Percentiles rank a stretch among this genome's conserved stretches.
Evolutionary conservation across 1,140 invertebrate species (phyloP).

Genomic region (Coelopa frigida): DNA sequence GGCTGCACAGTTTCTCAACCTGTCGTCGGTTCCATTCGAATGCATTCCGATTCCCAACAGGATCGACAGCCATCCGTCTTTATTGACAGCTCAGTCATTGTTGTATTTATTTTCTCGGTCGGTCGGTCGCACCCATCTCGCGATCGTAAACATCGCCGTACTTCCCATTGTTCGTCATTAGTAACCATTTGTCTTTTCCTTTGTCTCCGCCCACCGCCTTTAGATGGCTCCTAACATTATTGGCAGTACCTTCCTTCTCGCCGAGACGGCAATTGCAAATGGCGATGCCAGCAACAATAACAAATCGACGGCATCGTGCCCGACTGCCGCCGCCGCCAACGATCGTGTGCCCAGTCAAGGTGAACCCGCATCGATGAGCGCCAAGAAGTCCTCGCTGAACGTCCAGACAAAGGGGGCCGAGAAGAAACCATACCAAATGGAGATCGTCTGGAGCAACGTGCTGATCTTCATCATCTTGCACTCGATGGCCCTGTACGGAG

Average conservation of each 20-base stretch:
- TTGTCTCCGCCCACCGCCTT: not conserved
- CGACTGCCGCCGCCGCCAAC: constrained; percentile 7
- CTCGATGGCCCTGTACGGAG: constrained; percentile 57
- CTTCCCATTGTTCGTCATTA: no score
- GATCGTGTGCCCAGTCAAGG: constrained; percentile 9
- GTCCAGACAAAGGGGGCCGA: not conserved
- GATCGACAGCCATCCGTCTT: no score
- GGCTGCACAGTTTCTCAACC: no score
- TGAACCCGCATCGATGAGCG: constrained; percentile 2
- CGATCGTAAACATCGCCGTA: no score
- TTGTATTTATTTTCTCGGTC: no score
- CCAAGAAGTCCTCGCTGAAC: not conserved
- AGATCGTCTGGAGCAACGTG: constrained; percentile 72
- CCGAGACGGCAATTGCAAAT: constrained; percentile 37
- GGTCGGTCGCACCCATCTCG: no score
- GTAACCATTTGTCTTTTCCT: no score
- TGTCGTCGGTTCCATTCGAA: no score
- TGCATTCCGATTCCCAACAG: no score
- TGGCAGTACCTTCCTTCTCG: constrained; percentile 40
- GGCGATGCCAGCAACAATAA: constrained; percentile 26
- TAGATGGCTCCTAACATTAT: constrained; percentile 43
- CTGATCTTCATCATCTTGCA: constrained; percentile 61
- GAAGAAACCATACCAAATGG: constrained; percentile 25
- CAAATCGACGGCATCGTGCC: constrained; percentile 5
- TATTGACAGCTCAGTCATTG: no score